Base-by-base conservation (phyloP, 2,888 invertebrate species). In the Actias luna region DNA sequence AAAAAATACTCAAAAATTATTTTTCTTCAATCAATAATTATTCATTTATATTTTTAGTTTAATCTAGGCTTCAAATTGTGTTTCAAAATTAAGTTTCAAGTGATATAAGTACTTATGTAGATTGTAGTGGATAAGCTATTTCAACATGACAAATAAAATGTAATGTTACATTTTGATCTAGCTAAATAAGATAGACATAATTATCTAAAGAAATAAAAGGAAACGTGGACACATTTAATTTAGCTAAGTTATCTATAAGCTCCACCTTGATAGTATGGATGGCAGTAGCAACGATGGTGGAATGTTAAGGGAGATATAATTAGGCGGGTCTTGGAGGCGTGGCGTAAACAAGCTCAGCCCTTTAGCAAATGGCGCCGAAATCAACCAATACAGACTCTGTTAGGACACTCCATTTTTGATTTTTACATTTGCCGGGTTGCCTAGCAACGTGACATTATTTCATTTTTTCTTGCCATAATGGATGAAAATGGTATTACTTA, bases 281-380 rank as follows among this genome's bases (percentile, higher is more conserved):
- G 79, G 78, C 80, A 77, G 77, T 69, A 77, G 79, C 73, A 80
- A 88, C 85, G 79, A 88, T 89, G 89, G 88, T 83, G 83, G 85
- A 72, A 67, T 66, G 69, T 69, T 71, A 74, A 82, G 85, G 87
- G 82, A 84, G 83, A 75, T 65, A 68, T 71, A 69, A 78, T 83
- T 82, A 71, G 80, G 82, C 68, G 72, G 78, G 76, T 71, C 64
- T 69, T 64, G 82, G 80, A 74, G 92, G 91, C 88, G 92, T 81
- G 82, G 88, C 85, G 63, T 68, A 68, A 69, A 63, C 65, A 67
- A 68, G 82, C 71, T 77, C 86, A 77, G 82, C 88, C 91, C 87
- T 88, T 89, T 88, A 66, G 78, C 89, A 91, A 92, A 92, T 92
- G 92, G 92, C 92, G 92, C 81, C 85, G 80, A 85, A 86, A 79